phyloP scores from a whole-genome alignment of 2,888 invertebrate genomes.

The Torymus texanus region DNA sequence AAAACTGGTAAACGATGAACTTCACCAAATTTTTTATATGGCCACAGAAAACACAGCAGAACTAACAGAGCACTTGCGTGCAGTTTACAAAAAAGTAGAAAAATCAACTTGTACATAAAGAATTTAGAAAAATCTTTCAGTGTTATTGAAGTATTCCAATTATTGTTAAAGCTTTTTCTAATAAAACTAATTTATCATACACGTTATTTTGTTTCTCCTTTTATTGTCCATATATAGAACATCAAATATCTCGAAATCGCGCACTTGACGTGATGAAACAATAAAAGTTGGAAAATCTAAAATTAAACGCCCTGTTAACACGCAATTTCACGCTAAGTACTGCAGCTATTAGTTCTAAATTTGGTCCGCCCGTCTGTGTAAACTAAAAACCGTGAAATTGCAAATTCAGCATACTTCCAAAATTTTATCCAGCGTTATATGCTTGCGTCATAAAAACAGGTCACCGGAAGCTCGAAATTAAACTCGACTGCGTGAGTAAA shows the following conservation, averaged over 20 bases:
- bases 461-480: too few species aligned
- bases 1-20: conserved; percentile 62
- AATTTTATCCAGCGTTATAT: not conserved
- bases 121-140: not conserved
- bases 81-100: conserved; percentile 72
- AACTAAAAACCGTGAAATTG: conserved; percentile 19
- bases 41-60: conserved; percentile 77
- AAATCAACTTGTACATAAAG: conserved; percentile 22
- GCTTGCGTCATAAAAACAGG: not conserved
- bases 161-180: not conserved
- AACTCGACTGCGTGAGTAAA: too few species aligned
- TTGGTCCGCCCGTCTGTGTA: not conserved
- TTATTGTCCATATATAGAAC: not conserved
- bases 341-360: conserved; percentile 28
- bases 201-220: too few species aligned
- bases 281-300: conserved; percentile 40
- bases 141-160: not conserved
- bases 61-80: conserved; percentile 78
- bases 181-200: too few species aligned
- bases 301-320: conserved; percentile 61
- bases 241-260: not conserved
- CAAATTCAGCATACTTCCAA: conserved; percentile 22
- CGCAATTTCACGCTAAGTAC: conserved; percentile 55
- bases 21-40: conserved; percentile 77
- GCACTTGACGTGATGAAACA: not conserved